Conservation (phyloP, 2,113 vertebrate genomes). For the Tetrax tetrax region DNA sequence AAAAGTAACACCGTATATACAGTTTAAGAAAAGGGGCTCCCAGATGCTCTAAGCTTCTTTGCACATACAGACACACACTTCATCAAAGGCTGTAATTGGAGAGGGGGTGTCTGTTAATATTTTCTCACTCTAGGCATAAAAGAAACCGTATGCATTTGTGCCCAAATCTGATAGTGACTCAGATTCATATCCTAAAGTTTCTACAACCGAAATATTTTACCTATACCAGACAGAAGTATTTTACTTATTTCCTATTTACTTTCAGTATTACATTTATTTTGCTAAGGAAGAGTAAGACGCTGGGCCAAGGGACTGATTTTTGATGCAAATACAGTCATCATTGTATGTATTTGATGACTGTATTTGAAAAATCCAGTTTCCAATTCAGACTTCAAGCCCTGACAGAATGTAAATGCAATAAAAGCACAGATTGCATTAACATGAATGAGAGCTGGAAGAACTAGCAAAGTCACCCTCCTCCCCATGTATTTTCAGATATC, state of each 20-base stretch:
- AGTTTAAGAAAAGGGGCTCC: background rate
- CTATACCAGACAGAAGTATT: background rate
- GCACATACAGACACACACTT: background rate
- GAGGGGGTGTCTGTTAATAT: rapidly evolving
- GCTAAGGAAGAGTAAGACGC: background rate
- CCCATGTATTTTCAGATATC: rapidly evolving
- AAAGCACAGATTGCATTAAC: background rate
- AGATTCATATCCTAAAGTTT: background rate
- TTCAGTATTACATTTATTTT: background rate
- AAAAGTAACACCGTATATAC: background rate
- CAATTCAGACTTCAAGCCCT: rapidly evolving
- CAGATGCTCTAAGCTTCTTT: background rate
- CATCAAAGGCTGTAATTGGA: background rate
- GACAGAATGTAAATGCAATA: background rate
- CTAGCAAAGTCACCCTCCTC: background rate
- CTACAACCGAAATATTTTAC: background rate
- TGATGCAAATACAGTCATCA: background rate
- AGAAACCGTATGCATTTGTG: background rate
- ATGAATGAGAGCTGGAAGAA: background rate
- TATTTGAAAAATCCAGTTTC: background rate
- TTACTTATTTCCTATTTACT: background rate
- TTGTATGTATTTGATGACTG: too few species aligned
- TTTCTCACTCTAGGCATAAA: background rate
- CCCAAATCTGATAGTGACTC: background rate
- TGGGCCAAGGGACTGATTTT: background rate